A percentile compares a stretch with the other conserved stretches of the same genome.
Conservation (phyloP, 2,113 vertebrate genomes). For the Genyomyrus donnyi region DNA sequence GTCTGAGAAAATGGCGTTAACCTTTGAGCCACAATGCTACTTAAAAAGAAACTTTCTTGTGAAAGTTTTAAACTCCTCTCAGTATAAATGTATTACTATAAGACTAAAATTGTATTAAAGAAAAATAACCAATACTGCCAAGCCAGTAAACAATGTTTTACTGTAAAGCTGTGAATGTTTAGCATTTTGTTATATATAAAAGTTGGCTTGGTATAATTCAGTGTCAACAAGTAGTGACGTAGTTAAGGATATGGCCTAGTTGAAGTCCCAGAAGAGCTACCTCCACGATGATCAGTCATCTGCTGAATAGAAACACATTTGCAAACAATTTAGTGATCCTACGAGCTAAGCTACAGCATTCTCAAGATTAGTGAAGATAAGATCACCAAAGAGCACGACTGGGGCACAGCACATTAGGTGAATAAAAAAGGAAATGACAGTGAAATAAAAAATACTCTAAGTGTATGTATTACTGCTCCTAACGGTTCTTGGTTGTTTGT, state of each 20-base stretch:
- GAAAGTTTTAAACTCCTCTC: neutral
- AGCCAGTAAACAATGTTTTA: neutral
- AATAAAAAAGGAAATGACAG: neutral
- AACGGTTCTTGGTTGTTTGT: neutral
- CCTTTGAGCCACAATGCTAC: neutral
- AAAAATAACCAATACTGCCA: neutral
- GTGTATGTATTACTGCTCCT: neutral
- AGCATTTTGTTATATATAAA: neutral
- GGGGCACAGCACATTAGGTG: neutral
- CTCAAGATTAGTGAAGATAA: neutral
- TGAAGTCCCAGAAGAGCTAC: neutral
- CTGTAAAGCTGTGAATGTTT: neutral
- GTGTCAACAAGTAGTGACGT: neutral
- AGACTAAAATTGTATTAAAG: neutral
- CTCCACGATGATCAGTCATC: neutral
- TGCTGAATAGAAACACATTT: neutral
- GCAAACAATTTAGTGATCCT: neutral
- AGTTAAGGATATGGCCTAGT: neutral
- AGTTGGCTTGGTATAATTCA: neutral
- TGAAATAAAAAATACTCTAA: neutral
- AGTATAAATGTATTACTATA: neutral
- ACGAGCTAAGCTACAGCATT: neutral
- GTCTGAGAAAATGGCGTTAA: neutral
- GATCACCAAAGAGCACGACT: neutral
- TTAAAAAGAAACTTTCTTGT: neutral